Conservation (phyloP, 2,113 vertebrate species). For the Engystomops pustulosus region DNA sequence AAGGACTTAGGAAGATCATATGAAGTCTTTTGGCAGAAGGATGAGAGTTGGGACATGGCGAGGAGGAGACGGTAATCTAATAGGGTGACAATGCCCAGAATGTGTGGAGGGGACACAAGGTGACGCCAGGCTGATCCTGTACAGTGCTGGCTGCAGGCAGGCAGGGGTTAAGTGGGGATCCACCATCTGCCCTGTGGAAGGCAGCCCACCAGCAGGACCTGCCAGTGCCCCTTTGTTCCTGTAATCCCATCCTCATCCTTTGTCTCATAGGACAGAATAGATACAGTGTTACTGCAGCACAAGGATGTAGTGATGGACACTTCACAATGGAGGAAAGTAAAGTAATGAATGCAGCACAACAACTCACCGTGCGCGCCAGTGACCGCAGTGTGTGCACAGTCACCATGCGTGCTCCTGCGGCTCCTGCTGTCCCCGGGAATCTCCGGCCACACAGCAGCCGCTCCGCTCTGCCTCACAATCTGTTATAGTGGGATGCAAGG, state of each 20-base stretch:
- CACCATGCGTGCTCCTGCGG: conserved; percentile 10
- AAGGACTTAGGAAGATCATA: conserved; percentile 1
- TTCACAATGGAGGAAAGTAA: neutral
- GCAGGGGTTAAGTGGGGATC: neutral
- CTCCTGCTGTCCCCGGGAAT: conserved; percentile 1
- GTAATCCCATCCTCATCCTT: conserved; percentile 54
- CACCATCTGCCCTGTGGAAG: neutral
- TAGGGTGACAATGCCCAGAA: conserved; percentile 4
- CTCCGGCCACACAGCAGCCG: conserved; percentile 10
- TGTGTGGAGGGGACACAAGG: neutral
- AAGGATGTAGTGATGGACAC: neutral
- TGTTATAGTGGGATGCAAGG: conserved; percentile 16
- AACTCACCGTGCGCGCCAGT: conserved; percentile 16
- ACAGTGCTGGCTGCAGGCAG: neutral
- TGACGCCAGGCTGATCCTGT: too few species aligned
- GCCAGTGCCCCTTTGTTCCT: conserved; percentile 49
- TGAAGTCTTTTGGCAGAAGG: conserved; percentile 22
- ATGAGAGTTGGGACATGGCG: neutral
- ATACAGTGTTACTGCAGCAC: neutral
- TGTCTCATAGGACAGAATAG: neutral
- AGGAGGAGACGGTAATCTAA: conserved; percentile 2
- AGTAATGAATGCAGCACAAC: conserved; percentile 25
- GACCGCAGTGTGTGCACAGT: neutral
- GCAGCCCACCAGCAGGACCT: conserved; percentile 29
- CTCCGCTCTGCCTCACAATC: conserved; percentile 32